A percentile compares a stretch with the other conserved stretches of the same genome.
Conservation (phyloP, 2,888 invertebrate species). For the Gymnoscelis rufifasciata region DNA sequence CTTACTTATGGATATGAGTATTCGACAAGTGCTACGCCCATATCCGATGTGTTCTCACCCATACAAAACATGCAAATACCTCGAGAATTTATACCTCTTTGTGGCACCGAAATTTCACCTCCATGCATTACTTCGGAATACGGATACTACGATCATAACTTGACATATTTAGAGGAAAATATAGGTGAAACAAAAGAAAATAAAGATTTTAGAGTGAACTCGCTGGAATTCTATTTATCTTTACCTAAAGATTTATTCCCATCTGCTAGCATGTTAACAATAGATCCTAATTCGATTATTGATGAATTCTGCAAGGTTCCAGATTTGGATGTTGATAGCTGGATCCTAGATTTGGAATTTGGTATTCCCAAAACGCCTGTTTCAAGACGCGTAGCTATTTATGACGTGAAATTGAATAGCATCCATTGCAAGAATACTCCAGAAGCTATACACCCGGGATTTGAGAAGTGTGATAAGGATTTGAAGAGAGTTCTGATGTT, state of each 20-base stretch:
- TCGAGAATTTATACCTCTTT: conserved; percentile 12
- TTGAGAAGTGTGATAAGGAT: conserved; percentile 47
- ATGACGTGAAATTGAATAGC: conserved; percentile 52
- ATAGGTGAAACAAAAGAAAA: conserved; percentile 4
- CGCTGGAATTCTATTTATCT: conserved; percentile 42
- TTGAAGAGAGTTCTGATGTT: conserved; percentile 48
- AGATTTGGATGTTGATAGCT: conserved; percentile 40
- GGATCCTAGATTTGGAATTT: conserved; percentile 61
- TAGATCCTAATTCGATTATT: conserved; percentile 58
- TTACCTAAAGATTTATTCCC: conserved; percentile 55
- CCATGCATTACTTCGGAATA: conserved; percentile 8
- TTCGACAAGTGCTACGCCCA: conserved; percentile 1
- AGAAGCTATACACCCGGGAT: conserved; percentile 55
- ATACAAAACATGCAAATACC: conserved; percentile 7
- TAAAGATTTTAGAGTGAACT: conserved; percentile 21
- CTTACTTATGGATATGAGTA: conserved; percentile 6
- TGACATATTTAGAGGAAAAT: conserved; percentile 11
- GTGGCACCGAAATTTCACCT: conserved; percentile 10
- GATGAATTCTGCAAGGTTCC: conserved; percentile 53
- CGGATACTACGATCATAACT: conserved; percentile 9
- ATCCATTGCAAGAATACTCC: conserved; percentile 53
- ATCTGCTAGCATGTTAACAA: conserved; percentile 39
- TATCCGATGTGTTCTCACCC: conserved; percentile 8
- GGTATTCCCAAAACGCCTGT: conserved; percentile 46
- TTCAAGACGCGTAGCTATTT: conserved; percentile 48